Evolutionary conservation across 2,797 vertebrate species (phyloP).

Genomic region (Protonibea diacanthus): DNA sequence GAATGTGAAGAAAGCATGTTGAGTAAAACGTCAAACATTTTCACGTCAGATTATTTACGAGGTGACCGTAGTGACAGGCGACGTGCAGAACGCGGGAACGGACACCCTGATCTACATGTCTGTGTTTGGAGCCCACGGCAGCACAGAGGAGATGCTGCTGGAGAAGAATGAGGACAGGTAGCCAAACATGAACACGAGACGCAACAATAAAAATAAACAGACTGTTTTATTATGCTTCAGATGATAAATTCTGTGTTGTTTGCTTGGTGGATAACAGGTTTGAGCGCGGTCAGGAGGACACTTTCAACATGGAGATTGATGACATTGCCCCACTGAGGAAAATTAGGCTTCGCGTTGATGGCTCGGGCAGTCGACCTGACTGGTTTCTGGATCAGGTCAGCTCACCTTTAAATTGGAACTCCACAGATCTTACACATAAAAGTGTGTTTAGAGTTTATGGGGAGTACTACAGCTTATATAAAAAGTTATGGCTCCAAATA

Average conservation of each 20-base stretch:
- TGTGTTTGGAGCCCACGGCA: constrained; percentile 94
- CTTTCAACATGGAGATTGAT: constrained; percentile 94
- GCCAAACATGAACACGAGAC: not conserved
- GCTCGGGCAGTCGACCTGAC: constrained; percentile 92
- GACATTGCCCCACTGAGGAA: constrained; percentile 95
- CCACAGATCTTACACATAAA: too few species aligned
- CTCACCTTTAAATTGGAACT: not conserved
- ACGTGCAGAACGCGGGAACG: constrained; percentile 89
- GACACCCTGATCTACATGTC: constrained; percentile 93
- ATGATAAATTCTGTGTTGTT: constrained; percentile 19
- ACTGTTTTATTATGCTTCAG: not conserved
- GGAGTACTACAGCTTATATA: not conserved
- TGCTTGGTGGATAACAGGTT: constrained; percentile 85
- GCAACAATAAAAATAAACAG: not conserved
- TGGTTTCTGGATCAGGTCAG: constrained; percentile 96
- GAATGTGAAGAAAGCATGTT: not conserved
- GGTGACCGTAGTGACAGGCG: constrained; percentile 92
- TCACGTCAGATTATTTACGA: constrained; percentile 90
- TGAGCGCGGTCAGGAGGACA: constrained; percentile 94
- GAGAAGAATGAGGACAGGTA: constrained; percentile 95
- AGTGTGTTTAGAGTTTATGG: not conserved
- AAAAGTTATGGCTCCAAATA: not conserved
- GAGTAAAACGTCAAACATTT: not conserved
- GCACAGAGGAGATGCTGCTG: constrained; percentile 92
- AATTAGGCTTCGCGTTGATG: constrained; percentile 92